Conservation (phyloP, 1,140 invertebrate genomes). For the Homalodisca vitripennis region DNA sequence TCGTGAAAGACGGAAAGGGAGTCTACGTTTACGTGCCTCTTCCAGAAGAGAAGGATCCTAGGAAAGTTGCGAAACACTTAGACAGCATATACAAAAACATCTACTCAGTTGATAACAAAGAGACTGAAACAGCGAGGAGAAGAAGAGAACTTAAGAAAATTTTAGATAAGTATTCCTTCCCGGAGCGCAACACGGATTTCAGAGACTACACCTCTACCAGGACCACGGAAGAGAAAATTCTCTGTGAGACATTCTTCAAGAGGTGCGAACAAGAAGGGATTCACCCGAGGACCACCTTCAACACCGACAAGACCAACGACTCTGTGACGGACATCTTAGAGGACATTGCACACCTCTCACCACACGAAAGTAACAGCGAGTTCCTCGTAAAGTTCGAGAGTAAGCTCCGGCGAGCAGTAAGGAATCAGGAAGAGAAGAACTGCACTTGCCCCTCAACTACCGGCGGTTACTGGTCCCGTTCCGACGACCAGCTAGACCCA, state of each 20-base stretch:
- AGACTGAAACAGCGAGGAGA: background rate
- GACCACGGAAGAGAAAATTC: background rate
- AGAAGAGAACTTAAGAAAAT: background rate
- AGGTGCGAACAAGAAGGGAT: conserved; percentile 9
- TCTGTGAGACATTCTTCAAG: conserved; percentile 16
- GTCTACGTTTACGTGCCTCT: conserved; percentile 13
- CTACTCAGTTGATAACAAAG: background rate
- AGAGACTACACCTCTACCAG: background rate
- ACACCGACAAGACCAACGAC: background rate
- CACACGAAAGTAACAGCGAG: background rate
- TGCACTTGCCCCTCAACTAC: background rate
- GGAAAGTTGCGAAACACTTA: background rate
- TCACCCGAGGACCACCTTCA: conserved; percentile 13
- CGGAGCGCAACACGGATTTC: background rate
- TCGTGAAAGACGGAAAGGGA: background rate
- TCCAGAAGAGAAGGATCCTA: conserved; percentile 13
- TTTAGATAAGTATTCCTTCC: conserved; percentile 12
- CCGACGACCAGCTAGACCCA: conserved; percentile 2
- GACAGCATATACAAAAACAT: conserved; percentile 16
- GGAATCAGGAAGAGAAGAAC: background rate
- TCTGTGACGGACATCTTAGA: conserved; percentile 3
- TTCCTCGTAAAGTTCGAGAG: conserved; percentile 2
- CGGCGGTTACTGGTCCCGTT: background rate
- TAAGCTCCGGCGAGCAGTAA: background rate
- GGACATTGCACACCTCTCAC: conserved; percentile 4